phyloP scores from a whole-genome alignment of 2,113 vertebrate species.

The Papio anubis region DNA sequence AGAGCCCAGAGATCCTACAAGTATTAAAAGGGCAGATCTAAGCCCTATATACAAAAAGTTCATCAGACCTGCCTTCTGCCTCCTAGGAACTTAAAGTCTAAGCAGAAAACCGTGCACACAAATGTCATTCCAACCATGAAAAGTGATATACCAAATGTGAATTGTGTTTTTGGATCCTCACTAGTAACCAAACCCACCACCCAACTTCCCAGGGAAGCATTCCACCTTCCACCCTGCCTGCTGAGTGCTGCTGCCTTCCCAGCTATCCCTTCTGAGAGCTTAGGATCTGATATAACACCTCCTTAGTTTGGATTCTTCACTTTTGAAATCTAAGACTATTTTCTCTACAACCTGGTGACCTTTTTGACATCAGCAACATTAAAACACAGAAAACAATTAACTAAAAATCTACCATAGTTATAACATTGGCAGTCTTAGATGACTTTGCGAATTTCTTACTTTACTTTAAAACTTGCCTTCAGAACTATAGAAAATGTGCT shows the following conservation, averaged over 20 bases:
- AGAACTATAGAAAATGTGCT: neutral
- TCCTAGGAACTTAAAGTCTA: neutral
- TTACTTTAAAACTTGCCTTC: conserved; percentile 17
- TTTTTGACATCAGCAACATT: neutral
- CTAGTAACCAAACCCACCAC: neutral
- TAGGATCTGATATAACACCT: neutral
- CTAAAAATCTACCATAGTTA: neutral
- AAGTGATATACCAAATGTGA: neutral
- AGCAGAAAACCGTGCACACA: neutral
- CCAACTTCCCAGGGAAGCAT: neutral
- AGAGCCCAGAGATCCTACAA: neutral
- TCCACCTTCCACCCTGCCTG: neutral
- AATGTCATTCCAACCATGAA: neutral
- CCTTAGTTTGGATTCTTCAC: neutral
- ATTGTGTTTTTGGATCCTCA: neutral
- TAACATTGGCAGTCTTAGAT: neutral
- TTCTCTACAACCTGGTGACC: neutral
- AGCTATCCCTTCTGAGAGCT: neutral
- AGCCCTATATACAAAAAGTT: neutral
- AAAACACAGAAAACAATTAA: neutral
- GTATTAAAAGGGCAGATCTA: neutral
- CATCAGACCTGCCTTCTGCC: neutral
- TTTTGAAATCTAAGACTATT: neutral
- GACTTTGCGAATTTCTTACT: neutral
- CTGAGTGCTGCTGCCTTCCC: neutral